Conservation (phyloP, 1,140 invertebrate genomes). For the Campodea augens region DNA sequence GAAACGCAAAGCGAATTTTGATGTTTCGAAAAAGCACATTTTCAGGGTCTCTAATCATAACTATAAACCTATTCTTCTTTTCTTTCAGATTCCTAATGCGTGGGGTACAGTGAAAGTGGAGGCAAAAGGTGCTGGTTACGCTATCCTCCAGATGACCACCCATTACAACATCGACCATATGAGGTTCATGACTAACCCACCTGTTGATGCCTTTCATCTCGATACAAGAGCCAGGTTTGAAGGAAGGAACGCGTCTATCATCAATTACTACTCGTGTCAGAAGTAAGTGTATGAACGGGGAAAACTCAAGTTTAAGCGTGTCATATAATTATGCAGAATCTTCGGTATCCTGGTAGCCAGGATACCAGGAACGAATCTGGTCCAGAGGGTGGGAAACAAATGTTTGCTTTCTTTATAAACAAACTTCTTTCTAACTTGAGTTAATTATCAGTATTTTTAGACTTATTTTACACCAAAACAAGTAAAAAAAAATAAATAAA, state of each 20-base stretch:
- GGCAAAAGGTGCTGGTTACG: constrained; percentile 75
- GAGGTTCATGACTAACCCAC: constrained; percentile 68
- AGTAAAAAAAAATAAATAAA: not conserved
- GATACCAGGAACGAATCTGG: too few species aligned
- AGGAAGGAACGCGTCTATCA: constrained; percentile 84
- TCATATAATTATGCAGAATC: too few species aligned
- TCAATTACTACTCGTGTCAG: constrained; percentile 60
- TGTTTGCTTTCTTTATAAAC: too few species aligned
- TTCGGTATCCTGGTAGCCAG: too few species aligned
- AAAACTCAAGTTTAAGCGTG: not conserved
- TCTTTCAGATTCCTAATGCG: constrained; percentile 57
- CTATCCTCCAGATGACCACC: constrained; percentile 81
- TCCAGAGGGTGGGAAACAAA: too few species aligned
- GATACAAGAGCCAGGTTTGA: constrained; percentile 48
- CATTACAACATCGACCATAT: constrained; percentile 81
- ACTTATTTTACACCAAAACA: too few species aligned
- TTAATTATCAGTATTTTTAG: too few species aligned
- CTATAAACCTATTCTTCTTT: constrained; percentile 8
- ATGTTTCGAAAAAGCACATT: too few species aligned
- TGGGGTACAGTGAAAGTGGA: constrained; percentile 82
- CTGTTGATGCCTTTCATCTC: constrained; percentile 53
- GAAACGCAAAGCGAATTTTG: too few species aligned
- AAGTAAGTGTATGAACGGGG: constrained; percentile 31
- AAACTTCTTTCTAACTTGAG: too few species aligned
- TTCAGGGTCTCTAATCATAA: not conserved